Percentiles rank a stretch among this genome's conserved stretches.
Evolutionary conservation across 37 sponge, comb jelly and placozoan genomes (phyloP).

Genomic region (Crambe crambe): DNA sequence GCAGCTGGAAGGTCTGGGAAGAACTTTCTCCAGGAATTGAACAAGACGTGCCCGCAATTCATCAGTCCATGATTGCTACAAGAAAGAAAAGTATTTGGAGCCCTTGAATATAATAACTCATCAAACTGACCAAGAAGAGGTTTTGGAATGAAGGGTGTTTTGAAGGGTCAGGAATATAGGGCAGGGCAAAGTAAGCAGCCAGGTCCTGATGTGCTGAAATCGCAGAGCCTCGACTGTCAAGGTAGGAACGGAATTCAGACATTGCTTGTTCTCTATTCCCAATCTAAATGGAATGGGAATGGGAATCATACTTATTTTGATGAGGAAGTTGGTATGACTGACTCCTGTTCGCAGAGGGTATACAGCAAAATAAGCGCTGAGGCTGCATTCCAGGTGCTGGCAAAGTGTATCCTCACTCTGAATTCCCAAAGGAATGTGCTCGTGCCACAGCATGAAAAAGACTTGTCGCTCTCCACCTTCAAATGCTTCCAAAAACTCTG

Average conservation of each 20-base stretch:
- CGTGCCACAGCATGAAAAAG: slow-evolving; percentile 65
- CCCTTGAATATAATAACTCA: too few species aligned
- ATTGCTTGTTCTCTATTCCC: slow-evolving; percentile 26
- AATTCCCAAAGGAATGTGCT: slow-evolving; percentile 19
- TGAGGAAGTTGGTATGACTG: background rate
- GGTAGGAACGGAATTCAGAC: slow-evolving; percentile 68
- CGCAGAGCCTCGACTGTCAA: slow-evolving; percentile 47
- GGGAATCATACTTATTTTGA: background rate
- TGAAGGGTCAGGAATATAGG: slow-evolving; percentile 71
- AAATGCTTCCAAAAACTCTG: slow-evolving; percentile 48
- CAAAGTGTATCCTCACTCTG: slow-evolving; percentile 9
- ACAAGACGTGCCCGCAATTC: slow-evolving; percentile 51
- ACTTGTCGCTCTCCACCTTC: slow-evolving; percentile 67
- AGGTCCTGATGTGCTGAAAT: slow-evolving; percentile 69
- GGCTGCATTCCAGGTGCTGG: slow-evolving; percentile 61
- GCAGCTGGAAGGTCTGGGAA: background rate
- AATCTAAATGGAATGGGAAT: slow-evolving; percentile 28
- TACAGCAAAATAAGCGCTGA: slow-evolving; percentile 70
- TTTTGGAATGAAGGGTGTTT: slow-evolving; percentile 73
- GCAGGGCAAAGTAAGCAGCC: slow-evolving; percentile 75
- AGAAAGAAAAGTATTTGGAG: background rate
- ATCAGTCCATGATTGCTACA: slow-evolving; percentile 58
- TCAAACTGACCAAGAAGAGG: slow-evolving; percentile 63
- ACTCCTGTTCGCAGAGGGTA: slow-evolving; percentile 52
- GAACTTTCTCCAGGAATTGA: slow-evolving; percentile 40